Percentiles rank a stretch among this genome's conserved stretches.
These are phyloP conservation scores for Ceratosolen fusciceps DNA, from an alignment of 1,140 invertebrate genomes.

Conservation along the genomic window DNA sequence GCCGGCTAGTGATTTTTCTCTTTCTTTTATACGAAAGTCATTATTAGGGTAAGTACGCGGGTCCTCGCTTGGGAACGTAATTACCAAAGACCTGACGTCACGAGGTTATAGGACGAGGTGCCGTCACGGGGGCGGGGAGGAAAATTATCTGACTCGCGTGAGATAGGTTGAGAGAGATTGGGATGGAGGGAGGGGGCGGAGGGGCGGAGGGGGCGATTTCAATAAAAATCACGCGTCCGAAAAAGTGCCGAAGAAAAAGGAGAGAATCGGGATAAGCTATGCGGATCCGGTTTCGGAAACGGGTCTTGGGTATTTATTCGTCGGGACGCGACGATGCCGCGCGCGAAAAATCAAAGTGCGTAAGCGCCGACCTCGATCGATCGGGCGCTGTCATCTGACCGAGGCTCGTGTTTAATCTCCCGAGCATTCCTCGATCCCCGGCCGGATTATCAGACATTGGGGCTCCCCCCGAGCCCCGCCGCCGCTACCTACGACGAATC, in stretches of 20 bases:
- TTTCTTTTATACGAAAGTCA: no score
- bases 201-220: neutral
- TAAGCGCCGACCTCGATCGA: conserved; percentile 33
- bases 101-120: no score
- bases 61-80: no score
- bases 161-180: no score
- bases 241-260: neutral
- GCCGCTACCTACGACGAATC: no score
- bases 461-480: no score
- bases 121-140: no score
- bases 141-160: no score
- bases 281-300: conserved; percentile 43
- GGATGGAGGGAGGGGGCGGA: no score
- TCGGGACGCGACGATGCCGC: neutral
- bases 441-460: neutral
- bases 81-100: no score
- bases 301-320: neutral
- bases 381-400: neutral
- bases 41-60: no score
- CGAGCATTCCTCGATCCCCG: neutral
- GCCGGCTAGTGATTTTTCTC: no score
- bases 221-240: neutral
- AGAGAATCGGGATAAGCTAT: neutral
- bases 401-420: neutral
- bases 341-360: conserved; percentile 38